These are phyloP conservation scores for Rhabdophis nuchalis DNA, from an alignment of 2,797 vertebrate species.

Conservation along the genomic window DNA sequence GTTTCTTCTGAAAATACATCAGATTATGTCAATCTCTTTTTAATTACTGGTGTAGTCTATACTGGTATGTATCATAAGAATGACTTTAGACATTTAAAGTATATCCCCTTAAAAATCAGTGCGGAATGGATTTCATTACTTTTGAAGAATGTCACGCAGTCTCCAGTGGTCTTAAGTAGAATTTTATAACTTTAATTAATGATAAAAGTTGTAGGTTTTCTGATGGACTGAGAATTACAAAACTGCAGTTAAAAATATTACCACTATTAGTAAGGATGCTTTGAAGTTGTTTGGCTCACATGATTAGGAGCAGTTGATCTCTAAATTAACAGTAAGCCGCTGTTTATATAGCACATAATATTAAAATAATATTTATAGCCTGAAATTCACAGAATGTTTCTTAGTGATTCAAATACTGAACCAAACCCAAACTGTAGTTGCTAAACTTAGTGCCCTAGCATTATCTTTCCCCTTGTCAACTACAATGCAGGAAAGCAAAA, in stretches of 20 bases:
- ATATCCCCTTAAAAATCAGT: neutral
- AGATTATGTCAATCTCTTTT: neutral
- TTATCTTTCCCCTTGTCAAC: slow-evolving; percentile 3
- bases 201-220: slow-evolving; percentile 54
- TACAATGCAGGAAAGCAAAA: neutral
- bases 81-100: neutral
- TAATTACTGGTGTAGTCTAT: neutral
- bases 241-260: slow-evolving; percentile 49
- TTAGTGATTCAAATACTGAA: slow-evolving; percentile 33
- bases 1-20: neutral
- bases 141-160: neutral
- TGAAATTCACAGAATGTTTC: slow-evolving; percentile 48
- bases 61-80: neutral
- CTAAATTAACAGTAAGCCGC: slow-evolving; percentile 41
- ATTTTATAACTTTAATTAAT: slow-evolving; percentile 24
- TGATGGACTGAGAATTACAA: slow-evolving; percentile 50
- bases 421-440: neutral
- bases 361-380: slow-evolving; percentile 34
- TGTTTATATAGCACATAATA: neutral
- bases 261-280: slow-evolving; percentile 48
- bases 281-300: slow-evolving; percentile 55
- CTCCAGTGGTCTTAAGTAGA: slow-evolving; percentile 5
- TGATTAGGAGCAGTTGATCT: slow-evolving; percentile 60
- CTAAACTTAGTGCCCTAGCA: neutral
- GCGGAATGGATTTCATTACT: neutral